These are phyloP conservation scores for Leucophenga montana DNA, from an alignment of 2,888 invertebrate genomes.

Conservation along the genomic window DNA sequence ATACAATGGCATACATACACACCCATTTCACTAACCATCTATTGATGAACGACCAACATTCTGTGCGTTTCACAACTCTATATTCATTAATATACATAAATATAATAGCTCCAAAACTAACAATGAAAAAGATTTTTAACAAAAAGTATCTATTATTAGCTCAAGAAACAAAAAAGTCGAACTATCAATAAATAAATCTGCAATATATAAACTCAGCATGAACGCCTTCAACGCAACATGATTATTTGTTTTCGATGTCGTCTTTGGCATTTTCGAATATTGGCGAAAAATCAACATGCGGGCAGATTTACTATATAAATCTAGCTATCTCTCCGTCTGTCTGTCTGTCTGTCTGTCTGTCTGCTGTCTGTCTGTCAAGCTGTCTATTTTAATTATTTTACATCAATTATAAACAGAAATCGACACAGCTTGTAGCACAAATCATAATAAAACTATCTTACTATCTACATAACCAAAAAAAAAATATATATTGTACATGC, in stretches of 20 bases:
- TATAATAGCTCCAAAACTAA: no score
- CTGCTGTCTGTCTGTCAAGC: no score
- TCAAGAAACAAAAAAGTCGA: no score
- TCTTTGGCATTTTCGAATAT: not conserved
- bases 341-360: not conserved
- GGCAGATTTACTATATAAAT: not conserved
- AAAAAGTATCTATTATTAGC: no score
- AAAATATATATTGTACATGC: no score
- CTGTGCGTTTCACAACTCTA: no score
- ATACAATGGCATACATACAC: no score
- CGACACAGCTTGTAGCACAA: not conserved
- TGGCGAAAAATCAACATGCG: constrained; percentile 10
- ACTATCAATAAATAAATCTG: constrained; percentile 16
- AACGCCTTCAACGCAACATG: constrained; percentile 10
- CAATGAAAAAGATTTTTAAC: no score
- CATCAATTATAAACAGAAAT: not conserved
- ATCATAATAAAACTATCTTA: not conserved
- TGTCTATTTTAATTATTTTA: constrained; percentile 10
- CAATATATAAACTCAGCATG: constrained; percentile 9
- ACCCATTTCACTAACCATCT: no score
- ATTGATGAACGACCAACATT: no score
- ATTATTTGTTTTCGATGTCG: constrained; percentile 21
- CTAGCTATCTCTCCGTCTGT: not conserved
- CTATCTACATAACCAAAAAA: no score
- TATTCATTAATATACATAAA: no score